Conservation (phyloP, 1,140 invertebrate genomes). For the Vollenhovia emeryi region DNA sequence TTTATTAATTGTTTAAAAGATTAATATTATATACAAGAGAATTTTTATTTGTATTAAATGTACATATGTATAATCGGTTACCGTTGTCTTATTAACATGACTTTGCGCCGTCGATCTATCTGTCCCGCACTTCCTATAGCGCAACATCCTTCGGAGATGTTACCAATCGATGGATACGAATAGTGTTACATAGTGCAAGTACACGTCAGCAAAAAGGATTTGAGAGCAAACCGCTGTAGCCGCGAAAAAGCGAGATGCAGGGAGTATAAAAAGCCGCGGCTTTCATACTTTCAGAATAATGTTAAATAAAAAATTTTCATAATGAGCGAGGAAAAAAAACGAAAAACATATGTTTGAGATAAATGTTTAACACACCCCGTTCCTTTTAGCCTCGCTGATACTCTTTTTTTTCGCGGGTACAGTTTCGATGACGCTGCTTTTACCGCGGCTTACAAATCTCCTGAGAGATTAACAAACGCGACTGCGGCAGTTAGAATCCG, state of each 20-base stretch:
- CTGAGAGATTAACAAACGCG: not conserved
- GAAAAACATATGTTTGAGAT: not conserved
- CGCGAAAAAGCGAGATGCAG: not conserved
- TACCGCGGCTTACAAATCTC: not conserved
- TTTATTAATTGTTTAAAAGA: too few relatives aligned
- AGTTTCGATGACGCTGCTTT: not conserved
- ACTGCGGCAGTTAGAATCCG: not conserved
- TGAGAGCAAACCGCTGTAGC: conserved; percentile 28
- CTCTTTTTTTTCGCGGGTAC: not conserved
- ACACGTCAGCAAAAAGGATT: conserved; percentile 22
- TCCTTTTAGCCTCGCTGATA: not conserved
- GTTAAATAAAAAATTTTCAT: not conserved
- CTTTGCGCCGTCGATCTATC: conserved; percentile 18
- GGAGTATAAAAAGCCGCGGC: not conserved
- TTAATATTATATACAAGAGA: not conserved
- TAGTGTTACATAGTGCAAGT: conserved; percentile 9
- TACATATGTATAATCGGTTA: not conserved
- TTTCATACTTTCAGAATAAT: not conserved
- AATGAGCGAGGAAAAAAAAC: not conserved
- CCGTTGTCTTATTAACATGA: conserved; percentile 1
- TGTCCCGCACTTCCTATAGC: not conserved
- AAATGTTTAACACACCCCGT: not conserved
- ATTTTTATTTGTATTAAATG: not conserved
- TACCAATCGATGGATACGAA: conserved; percentile 14
- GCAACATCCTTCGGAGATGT: conserved; percentile 32